Conservation (phyloP, 2,888 invertebrate genomes). For the Nesidiocoris tenuis region DNA sequence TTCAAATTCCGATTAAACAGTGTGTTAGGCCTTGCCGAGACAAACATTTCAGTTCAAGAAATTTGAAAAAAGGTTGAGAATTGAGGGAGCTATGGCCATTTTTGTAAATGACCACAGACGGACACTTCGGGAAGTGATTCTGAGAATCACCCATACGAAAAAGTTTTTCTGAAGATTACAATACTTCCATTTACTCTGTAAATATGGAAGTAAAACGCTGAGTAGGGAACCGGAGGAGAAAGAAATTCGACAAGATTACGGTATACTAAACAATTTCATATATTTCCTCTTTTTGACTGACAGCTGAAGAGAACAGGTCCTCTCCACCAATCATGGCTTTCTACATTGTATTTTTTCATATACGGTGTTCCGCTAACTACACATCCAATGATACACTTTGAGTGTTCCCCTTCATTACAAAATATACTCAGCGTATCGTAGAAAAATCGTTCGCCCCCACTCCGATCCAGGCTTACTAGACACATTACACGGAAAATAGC, state of each 20-base stretch:
- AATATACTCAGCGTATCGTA: neutral
- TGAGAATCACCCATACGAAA: too few species aligned
- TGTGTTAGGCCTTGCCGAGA: too few species aligned
- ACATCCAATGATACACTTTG: neutral
- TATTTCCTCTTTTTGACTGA: slow-evolving; percentile 17
- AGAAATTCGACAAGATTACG: neutral
- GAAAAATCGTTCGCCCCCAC: neutral
- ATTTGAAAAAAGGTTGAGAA: too few species aligned
- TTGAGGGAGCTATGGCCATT: too few species aligned
- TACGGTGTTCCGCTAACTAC: neutral
- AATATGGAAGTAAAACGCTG: too few species aligned
- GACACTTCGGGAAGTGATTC: too few species aligned
- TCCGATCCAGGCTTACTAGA: neutral
- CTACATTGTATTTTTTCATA: neutral
- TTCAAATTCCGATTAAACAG: too few species aligned
- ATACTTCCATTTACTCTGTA: too few species aligned
- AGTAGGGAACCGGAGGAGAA: too few species aligned
- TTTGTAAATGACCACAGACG: too few species aligned
- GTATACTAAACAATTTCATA: slow-evolving; percentile 25
- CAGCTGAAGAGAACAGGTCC: slow-evolving; percentile 24
- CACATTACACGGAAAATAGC: neutral
- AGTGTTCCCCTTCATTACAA: neutral
- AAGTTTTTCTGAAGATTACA: too few species aligned
- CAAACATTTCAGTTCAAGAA: too few species aligned
- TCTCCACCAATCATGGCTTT: neutral